phyloP scores from a whole-genome alignment of 2,113 vertebrate species.

The Ictalurus punctatus region DNA sequence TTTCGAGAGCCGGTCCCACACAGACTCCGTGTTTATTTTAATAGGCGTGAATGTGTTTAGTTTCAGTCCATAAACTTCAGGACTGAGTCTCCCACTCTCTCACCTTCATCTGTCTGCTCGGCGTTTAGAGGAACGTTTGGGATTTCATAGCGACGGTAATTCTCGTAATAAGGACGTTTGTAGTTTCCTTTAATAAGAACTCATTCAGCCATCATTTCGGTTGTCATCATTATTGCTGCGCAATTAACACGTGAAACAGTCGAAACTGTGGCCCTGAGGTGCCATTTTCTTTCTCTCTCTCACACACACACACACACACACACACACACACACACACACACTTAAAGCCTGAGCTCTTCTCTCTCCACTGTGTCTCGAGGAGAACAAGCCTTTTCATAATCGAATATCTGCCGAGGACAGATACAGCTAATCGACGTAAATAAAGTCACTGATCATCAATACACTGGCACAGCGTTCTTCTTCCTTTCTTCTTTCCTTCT shows the following conservation, averaged over 20 bases:
- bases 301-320: no score
- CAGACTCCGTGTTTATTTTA: background rate
- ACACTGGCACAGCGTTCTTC: no score
- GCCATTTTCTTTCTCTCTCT: background rate
- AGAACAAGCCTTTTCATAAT: no score
- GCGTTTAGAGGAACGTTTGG: background rate
- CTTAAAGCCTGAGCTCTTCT: background rate
- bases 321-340: background rate
- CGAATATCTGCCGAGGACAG: no score
- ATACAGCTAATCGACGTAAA: no score
- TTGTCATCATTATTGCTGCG: slow-evolving; percentile 15
- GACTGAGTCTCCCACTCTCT: background rate
- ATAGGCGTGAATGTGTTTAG: background rate
- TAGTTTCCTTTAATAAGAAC: slow-evolving; percentile 22
- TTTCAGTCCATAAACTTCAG: slow-evolving; percentile 1
- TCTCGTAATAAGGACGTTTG: slow-evolving; percentile 1
- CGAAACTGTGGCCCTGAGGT: background rate
- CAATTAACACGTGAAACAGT: slow-evolving; percentile 35
- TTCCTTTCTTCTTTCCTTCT: background rate
- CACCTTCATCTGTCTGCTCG: background rate
- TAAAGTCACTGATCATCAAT: no score
- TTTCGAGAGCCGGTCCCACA: background rate
- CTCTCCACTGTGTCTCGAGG: background rate
- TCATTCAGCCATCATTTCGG: slow-evolving; percentile 2
- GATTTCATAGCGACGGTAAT: slow-evolving; percentile 12